These are phyloP conservation scores for Halictus ligatus DNA, from an alignment of 2,888 invertebrate species.

Conservation along the genomic window DNA sequence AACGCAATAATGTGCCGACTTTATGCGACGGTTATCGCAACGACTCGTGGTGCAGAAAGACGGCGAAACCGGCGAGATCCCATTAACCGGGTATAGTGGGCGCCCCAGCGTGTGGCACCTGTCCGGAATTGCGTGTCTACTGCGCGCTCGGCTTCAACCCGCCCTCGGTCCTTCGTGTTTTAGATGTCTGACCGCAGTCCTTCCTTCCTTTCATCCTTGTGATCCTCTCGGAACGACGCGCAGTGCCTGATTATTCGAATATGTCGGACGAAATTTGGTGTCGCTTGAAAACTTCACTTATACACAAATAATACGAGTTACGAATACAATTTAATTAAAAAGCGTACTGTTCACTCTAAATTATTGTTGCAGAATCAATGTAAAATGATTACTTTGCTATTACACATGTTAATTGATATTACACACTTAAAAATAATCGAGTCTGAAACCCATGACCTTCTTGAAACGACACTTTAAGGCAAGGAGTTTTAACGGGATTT, in stretches of 20 bases:
- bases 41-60: constrained; percentile 73
- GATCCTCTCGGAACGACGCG: background rate
- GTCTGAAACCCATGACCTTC: no score
- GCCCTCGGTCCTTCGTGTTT: constrained; percentile 30
- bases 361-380: no score
- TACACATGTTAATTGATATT: no score
- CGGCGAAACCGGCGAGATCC: constrained; percentile 73
- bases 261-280: no score
- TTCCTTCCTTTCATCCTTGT: background rate
- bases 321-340: no score
- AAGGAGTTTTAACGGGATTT: no score
- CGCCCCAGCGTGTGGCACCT: constrained; percentile 82
- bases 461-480: no score
- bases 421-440: no score
- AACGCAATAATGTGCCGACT: constrained; percentile 82
- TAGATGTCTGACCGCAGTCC: constrained; percentile 15
- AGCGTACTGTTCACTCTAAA: no score
- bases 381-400: no score
- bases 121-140: constrained; percentile 68
- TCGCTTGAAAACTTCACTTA: no score
- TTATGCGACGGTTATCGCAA: constrained; percentile 83
- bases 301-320: no score
- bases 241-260: background rate
- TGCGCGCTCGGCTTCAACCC: constrained; percentile 19
- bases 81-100: constrained; percentile 76